Base-by-base conservation (phyloP, 2,888 invertebrate genomes). In the Ennomos quercinarius region DNA sequence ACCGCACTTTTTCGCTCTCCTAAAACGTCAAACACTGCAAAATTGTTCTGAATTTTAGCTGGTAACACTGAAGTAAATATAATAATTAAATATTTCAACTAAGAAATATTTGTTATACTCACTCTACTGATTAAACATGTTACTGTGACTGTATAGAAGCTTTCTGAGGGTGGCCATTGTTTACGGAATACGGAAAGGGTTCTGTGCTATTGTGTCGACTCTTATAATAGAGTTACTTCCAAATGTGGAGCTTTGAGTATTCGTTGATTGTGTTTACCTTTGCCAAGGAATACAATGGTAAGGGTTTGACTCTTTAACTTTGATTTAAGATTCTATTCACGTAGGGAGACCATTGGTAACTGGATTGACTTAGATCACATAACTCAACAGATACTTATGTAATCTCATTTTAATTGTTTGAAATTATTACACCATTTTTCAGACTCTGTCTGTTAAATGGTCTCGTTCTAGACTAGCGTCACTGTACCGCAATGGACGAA, bases 141-240 rank as follows among this genome's bases (percentile, higher is more conserved):
- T 48, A 3, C 55, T n/a, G 12, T 45, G 39, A 50, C 2, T 48
- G 41, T n/a, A 12, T 43, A 51, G 46, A 40, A 42, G 61, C 54
- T 61, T 61, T 43, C 52, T 46, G 62, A 72, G 74, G 72, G 73
- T 68, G 60, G 67, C 71, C 64, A 66, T 72, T 74, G 74, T 74
- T 73, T 77, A 72, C 72, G 59, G 64, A 70, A 74, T 69, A 72
- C 68, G 59, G 66, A 71, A 81, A 77, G 81, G 78, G 79, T 78
- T 70, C 72, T 68, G 71, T 71, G 55, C 71, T 57, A 71, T 76
- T 77, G 74, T 73, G 66, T 63, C 49, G 59, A 63, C 45, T 68
- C 64, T 58, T 66, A 63, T 70, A 62, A 68, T 59, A 61, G 57
- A 66, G 66, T 69, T 71, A 67, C 68, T 71, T 67, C 63, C 67